Conservation (phyloP, 1,140 invertebrate species). For the Eulimnadia texana region DNA sequence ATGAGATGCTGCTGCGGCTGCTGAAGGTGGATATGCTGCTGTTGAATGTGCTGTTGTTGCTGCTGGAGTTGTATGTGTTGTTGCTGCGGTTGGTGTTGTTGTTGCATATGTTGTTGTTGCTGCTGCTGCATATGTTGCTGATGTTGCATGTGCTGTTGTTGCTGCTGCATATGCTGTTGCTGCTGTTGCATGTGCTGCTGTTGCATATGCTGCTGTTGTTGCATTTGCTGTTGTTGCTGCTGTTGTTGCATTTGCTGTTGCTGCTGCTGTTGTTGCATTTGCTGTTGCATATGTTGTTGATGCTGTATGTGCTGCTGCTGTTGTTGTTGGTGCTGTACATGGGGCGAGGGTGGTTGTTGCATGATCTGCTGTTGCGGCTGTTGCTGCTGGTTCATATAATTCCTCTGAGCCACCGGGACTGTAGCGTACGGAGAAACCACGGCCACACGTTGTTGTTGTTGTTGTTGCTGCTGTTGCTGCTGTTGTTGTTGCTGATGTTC, state of each 20-base stretch:
- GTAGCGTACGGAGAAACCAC: not conserved
- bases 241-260: conserved; percentile 26
- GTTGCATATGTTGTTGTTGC: conserved; percentile 28
- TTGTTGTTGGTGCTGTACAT: conserved; percentile 29
- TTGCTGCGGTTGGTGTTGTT: conserved; percentile 29
- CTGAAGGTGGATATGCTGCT: conserved; percentile 29
- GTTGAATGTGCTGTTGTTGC: conserved; percentile 30
- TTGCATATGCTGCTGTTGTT: conserved; percentile 31
- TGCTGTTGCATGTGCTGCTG: conserved; percentile 25
- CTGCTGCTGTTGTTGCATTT: conserved; percentile 27
- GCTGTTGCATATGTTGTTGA: conserved; percentile 29
- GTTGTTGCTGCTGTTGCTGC: conserved; percentile 21
- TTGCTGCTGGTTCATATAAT: conserved; percentile 13
- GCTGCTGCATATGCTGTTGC: conserved; percentile 16
- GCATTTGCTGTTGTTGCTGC: conserved; percentile 31
- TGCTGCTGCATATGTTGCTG: conserved; percentile 30
- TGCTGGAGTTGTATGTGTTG: conserved; percentile 25
- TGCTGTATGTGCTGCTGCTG: conserved; percentile 30
- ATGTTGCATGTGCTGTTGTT: conserved; percentile 23
- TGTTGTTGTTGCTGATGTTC: conserved; percentile 25
- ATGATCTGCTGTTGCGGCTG: conserved; percentile 17
- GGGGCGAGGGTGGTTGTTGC: conserved; percentile 23
- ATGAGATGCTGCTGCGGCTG: conserved; percentile 31
- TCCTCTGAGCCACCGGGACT: not conserved
- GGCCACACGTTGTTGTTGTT: conserved; percentile 23